Percentiles rank a stretch among this genome's conserved stretches.
Conservation (phyloP, 2,888 invertebrate genomes). For the Ferrisia virgata region DNA sequence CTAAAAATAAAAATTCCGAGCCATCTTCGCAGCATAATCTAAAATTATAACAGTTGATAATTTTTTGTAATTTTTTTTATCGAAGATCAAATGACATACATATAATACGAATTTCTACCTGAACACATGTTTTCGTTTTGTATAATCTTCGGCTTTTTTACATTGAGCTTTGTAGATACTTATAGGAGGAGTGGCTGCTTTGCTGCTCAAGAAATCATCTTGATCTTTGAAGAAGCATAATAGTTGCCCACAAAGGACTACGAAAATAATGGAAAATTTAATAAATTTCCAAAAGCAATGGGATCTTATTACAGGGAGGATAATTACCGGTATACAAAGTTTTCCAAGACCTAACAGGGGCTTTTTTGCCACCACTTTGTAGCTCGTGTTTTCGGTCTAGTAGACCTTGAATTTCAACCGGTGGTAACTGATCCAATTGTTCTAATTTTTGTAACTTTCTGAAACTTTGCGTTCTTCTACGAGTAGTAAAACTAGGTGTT, state of each 20-base stretch:
- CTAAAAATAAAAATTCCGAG: conserved; percentile 87
- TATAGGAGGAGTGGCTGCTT: conserved; percentile 83
- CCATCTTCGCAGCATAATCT: conserved; percentile 83
- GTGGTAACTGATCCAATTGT: conserved; percentile 65
- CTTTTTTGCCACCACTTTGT: conserved; percentile 88
- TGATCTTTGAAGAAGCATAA: conserved; percentile 97
- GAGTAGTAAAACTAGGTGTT: conserved; percentile 92
- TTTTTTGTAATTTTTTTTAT: neutral
- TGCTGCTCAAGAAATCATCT: conserved; percentile 81
- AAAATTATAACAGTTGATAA: neutral
- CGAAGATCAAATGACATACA: too few species aligned
- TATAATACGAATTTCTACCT: conserved; percentile 50
- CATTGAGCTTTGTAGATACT: conserved; percentile 74
- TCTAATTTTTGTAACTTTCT: conserved; percentile 65
- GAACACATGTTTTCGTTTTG: conserved; percentile 91
- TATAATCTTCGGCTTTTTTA: conserved; percentile 86
- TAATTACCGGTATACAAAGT: conserved; percentile 70
- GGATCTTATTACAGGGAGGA: neutral
- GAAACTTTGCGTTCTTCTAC: conserved; percentile 84
- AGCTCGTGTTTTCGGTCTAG: conserved; percentile 93
- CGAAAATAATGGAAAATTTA: neutral
- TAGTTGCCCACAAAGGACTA: conserved; percentile 90
- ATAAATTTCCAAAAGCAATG: neutral
- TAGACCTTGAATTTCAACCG: conserved; percentile 85
- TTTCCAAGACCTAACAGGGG: conserved; percentile 94